These are phyloP conservation scores for Anagyrus pseudococci DNA, from an alignment of 2,888 invertebrate species.

Conservation along the genomic window DNA sequence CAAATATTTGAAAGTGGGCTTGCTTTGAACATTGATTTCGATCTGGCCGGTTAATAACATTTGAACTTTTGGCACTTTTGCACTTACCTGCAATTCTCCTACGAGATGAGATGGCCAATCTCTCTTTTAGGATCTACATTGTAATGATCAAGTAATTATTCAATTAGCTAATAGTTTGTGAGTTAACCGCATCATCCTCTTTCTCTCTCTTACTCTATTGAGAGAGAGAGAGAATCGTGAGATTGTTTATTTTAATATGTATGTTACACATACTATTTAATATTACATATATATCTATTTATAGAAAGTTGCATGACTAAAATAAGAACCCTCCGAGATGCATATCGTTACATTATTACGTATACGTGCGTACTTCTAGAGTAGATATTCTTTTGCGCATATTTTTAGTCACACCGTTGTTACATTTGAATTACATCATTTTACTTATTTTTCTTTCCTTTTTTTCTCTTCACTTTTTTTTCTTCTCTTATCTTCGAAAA, in stretches of 20 bases:
- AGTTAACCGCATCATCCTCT: constrained; percentile 21
- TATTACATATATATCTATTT: not conserved
- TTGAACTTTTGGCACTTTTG: constrained; percentile 33
- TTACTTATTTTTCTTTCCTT: not conserved
- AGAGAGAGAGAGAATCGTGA: constrained; percentile 17
- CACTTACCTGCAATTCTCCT: not conserved
- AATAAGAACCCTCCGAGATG: constrained; percentile 20
- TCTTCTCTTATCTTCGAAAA: constrained; percentile 7
- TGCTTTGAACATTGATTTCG: constrained; percentile 4
- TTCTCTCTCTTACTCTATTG: constrained; percentile 3
- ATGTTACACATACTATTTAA: no score
- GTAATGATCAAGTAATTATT: not conserved
- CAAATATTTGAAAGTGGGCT: constrained; percentile 20
- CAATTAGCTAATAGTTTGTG: constrained; percentile 34
- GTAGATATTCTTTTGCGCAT: constrained; percentile 12
- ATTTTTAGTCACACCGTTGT: not conserved
- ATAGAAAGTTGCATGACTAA: constrained; percentile 31
- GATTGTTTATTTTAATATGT: constrained; percentile 24
- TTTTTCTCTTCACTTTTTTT: constrained; percentile 13
- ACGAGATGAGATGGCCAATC: not conserved
- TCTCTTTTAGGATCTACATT: not conserved
- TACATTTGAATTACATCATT: not conserved
- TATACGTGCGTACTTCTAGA: constrained; percentile 6
- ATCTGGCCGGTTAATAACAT: constrained; percentile 20
- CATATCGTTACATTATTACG: constrained; percentile 12